A percentile compares a stretch with the other conserved stretches of the same genome.
Evolutionary conservation across 2,888 invertebrate species (phyloP).

Genomic region (Epinotia bilunana): DNA sequence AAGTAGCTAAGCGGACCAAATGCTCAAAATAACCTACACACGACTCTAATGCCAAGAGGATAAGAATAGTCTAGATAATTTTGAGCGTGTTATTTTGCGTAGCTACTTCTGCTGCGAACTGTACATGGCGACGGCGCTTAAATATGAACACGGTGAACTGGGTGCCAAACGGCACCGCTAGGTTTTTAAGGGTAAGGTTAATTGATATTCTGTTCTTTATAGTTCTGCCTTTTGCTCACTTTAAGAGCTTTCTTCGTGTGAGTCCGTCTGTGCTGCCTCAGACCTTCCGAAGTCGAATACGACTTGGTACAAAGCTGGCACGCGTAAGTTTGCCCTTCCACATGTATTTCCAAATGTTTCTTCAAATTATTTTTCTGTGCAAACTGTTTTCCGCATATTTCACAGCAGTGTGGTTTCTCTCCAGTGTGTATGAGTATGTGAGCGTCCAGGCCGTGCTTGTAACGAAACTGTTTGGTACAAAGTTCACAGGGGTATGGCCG

Average conservation of each 20-base stretch:
- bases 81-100: no score
- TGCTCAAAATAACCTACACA: no score
- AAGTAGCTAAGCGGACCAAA: no score
- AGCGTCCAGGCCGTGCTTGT: neutral
- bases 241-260: slow-evolving; percentile 17
- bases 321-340: slow-evolving; percentile 10
- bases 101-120: no score
- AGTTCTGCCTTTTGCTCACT: neutral
- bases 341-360: slow-evolving; percentile 17
- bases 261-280: slow-evolving; percentile 18
- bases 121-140: no score
- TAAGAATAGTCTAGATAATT: no score
- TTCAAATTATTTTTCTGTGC: neutral
- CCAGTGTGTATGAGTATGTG: slow-evolving; percentile 14
- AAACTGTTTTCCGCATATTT: slow-evolving; percentile 14
- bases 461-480: neutral
- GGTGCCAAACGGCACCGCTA: no score
- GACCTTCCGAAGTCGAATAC: slow-evolving; percentile 21
- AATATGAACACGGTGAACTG: no score
- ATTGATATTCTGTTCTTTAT: neutral
- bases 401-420: slow-evolving; percentile 18
- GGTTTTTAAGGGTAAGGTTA: neutral
- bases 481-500: neutral
- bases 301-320: slow-evolving; percentile 18
- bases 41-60: no score